Percentiles rank a stretch among this genome's conserved stretches.
These are phyloP conservation scores for Atta texana DNA, from an alignment of 1,140 invertebrate species.

Conservation along the genomic window DNA sequence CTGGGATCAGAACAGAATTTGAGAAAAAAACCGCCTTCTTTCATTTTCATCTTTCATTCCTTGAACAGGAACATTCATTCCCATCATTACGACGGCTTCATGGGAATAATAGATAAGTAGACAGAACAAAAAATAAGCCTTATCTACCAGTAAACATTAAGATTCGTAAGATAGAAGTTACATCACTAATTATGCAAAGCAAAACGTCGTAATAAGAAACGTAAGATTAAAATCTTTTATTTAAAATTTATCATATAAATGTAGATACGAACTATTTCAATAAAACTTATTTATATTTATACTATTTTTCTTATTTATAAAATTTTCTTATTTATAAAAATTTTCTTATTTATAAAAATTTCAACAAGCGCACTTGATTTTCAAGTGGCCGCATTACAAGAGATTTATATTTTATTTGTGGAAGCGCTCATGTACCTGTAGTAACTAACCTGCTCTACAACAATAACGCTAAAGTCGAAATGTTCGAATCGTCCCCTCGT, in stretches of 20 bases:
- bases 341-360: not conserved
- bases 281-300: not conserved
- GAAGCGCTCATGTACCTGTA: constrained; percentile 80
- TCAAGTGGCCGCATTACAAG: constrained; percentile 53
- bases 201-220: not conserved
- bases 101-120: constrained; percentile 19
- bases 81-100: not conserved
- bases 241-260: not conserved
- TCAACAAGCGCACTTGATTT: constrained; percentile 8
- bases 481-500: constrained; percentile 82
- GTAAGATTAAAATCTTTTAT: not conserved
- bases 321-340: too few relatives aligned
- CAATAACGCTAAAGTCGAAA: constrained; percentile 80
- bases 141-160: constrained; percentile 32
- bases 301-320: not conserved
- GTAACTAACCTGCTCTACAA: constrained; percentile 82
- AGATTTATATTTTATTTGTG: constrained; percentile 67
- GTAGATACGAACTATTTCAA: not conserved
- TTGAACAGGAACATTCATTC: constrained; percentile 7
- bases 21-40: not conserved
- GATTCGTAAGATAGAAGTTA: not conserved
- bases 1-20: constrained; percentile 25
- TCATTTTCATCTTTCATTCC: not conserved
- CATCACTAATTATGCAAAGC: not conserved
- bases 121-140: constrained; percentile 7